Base-by-base conservation (phyloP, 2,888 invertebrate genomes). In the Caenorhabditis japonica region DNA sequence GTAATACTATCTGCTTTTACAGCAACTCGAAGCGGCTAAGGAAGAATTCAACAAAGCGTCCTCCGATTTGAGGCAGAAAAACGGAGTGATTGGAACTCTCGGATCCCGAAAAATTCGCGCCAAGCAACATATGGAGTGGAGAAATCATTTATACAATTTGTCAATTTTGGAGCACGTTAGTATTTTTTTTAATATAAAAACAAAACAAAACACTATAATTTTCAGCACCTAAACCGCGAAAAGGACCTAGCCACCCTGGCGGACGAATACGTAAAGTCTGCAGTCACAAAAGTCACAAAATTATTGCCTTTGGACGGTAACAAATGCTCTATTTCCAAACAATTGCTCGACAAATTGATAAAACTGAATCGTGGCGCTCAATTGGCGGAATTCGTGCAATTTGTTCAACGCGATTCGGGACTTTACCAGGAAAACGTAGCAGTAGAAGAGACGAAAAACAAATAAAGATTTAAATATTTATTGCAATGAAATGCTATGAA, bases 61-160 rank as follows among this genome's bases (percentile, higher is more conserved):
- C 2, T 41, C 12, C 1, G 66, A 66, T n/a, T 21, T 66, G 27
- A 41, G 30, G 0, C 15, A 30, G 12, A 66, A 66, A 21, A 66
- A 51, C 10, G 66, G 66, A 13, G 66, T 66, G 0, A 66, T 66
- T 15, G 66, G 66, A 17, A 66, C 66, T 0, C 33, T 66, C 13
- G 66, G 66, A 0, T 66, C 66, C 0, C 33, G 66, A n/a, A 66
- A 66, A 25, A 66, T 66, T 8, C 56, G 66, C 4, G 66, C 66
- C 4, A 66, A 66, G 15, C 66, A 66, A 44, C 66, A 66, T n/a
- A 66, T 66, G 66, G 56, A 66, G 17, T 66, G 66, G 66, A 49
- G 66, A 27, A 23, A 33, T 5, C 66, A 66, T 15, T 36, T 66
- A 25, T 66, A 66, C 30, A 39, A 56, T 19, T 55, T 58, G 2